phyloP scores from a whole-genome alignment of 2,113 vertebrate genomes.

The Gobio gobio region DNA sequence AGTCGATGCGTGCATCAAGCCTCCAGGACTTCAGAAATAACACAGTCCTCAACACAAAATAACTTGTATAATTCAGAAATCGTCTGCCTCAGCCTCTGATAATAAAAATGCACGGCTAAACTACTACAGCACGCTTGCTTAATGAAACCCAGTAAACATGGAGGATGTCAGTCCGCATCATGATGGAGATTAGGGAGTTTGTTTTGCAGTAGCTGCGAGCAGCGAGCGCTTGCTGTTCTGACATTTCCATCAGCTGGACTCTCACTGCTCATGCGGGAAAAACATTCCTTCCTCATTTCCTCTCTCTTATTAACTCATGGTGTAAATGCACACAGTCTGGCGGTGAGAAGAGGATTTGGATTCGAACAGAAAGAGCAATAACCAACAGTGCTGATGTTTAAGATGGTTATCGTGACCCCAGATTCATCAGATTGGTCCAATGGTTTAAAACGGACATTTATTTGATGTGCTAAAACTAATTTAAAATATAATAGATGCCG shows the following conservation, averaged over 20 bases:
- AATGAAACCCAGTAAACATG: slow-evolving; percentile 51
- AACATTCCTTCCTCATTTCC: slow-evolving; percentile 2
- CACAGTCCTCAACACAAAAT: slow-evolving; percentile 59
- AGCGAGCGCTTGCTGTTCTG: slow-evolving; percentile 62
- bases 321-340: background rate
- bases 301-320: background rate
- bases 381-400: background rate
- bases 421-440: background rate
- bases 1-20: slow-evolving; percentile 68
- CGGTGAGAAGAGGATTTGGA: background rate
- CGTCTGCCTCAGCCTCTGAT: slow-evolving; percentile 41
- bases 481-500: background rate
- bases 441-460: background rate
- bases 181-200: slow-evolving; percentile 33
- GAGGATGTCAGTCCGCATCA: slow-evolving; percentile 46
- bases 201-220: slow-evolving; percentile 64
- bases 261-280: slow-evolving; percentile 65
- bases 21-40: slow-evolving; percentile 65
- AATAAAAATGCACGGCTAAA: slow-evolving; percentile 61
- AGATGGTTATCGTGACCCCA: background rate
- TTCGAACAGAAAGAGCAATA: background rate
- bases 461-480: background rate
- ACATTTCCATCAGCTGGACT: slow-evolving; percentile 71
- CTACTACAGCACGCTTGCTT: slow-evolving; percentile 49
- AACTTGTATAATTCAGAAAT: slow-evolving; percentile 43